These are phyloP conservation scores for Baryphthengus martii DNA, from an alignment of 2,113 vertebrate genomes.

Conservation along the genomic window DNA sequence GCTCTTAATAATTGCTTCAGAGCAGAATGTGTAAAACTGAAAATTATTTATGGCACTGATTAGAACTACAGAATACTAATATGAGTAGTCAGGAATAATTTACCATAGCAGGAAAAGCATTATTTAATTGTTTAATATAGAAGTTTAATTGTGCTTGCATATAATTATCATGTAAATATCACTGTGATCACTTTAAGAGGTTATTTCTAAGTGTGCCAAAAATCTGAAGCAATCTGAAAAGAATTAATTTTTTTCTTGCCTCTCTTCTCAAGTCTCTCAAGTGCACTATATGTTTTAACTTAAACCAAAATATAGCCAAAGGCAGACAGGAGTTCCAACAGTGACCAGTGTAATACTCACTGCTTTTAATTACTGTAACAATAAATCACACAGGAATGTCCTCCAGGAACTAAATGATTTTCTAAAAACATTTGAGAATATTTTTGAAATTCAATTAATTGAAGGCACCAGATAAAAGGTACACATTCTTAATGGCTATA, in stretches of 20 bases:
- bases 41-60: slow-evolving; percentile 46
- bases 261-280: slow-evolving; percentile 44
- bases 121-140: slow-evolving; percentile 42
- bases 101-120: slow-evolving; percentile 34
- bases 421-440: slow-evolving; percentile 73
- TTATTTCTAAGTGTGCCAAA: slow-evolving; percentile 34
- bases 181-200: slow-evolving; percentile 37
- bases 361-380: slow-evolving; percentile 73
- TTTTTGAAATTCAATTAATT: slow-evolving; percentile 84
- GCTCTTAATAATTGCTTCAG: slow-evolving; percentile 21
- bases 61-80: slow-evolving; percentile 14
- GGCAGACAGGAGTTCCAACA: slow-evolving; percentile 61
- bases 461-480: slow-evolving; percentile 83
- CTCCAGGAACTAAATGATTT: slow-evolving; percentile 70
- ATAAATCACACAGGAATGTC: slow-evolving; percentile 73
- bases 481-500: slow-evolving; percentile 78
- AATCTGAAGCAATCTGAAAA: slow-evolving; percentile 41
- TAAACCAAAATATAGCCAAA: slow-evolving; percentile 52
- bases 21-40: slow-evolving; percentile 18
- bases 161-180: slow-evolving; percentile 43
- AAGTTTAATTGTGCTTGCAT: slow-evolving; percentile 27
- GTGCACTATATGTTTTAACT: slow-evolving; percentile 8
- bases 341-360: slow-evolving; percentile 61
- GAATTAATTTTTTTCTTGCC: slow-evolving; percentile 35
- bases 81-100: neutral